Conservation (phyloP, 1,140 invertebrate genomes). For the Drosophila auraria region DNA sequence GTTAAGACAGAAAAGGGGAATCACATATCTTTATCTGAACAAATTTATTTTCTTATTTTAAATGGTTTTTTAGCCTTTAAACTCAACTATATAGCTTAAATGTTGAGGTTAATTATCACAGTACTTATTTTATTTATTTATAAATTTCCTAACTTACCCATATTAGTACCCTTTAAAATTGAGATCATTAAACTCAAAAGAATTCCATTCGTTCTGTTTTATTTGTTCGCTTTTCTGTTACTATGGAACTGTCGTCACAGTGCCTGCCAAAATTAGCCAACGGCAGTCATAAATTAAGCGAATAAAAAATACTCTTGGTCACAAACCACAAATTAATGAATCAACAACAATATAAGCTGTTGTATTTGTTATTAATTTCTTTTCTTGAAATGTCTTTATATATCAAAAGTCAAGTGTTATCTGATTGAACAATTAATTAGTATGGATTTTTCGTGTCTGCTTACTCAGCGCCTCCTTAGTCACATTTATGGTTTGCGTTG, state of each 20-base stretch:
- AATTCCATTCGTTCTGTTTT: background rate
- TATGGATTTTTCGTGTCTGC: conserved; percentile 50
- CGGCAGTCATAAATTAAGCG: conserved; percentile 61
- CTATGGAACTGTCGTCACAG: conserved; percentile 28
- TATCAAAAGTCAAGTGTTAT: conserved; percentile 68
- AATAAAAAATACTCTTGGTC: conserved; percentile 18
- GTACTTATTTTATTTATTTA: background rate
- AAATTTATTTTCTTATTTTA: background rate
- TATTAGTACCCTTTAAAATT: background rate
- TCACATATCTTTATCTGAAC: background rate
- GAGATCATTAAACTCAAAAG: conserved; percentile 12
- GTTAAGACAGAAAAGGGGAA: background rate
- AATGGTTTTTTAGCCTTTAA: too few species aligned
- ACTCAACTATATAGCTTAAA: background rate
- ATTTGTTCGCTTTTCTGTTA: conserved; percentile 13
- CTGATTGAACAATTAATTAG: conserved; percentile 81
- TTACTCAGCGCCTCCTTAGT: conserved; percentile 40
- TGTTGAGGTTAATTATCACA: background rate
- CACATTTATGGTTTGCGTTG: conserved; percentile 47
- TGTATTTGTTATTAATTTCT: conserved; percentile 67
- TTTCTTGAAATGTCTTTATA: conserved; percentile 78
- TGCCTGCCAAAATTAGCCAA: conserved; percentile 64
- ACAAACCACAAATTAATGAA: conserved; percentile 37
- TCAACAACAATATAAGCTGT: conserved; percentile 39
- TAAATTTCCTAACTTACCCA: too few species aligned